Conservation (phyloP, 2,797 vertebrate genomes). For the Intellagama lesueurii region DNA sequence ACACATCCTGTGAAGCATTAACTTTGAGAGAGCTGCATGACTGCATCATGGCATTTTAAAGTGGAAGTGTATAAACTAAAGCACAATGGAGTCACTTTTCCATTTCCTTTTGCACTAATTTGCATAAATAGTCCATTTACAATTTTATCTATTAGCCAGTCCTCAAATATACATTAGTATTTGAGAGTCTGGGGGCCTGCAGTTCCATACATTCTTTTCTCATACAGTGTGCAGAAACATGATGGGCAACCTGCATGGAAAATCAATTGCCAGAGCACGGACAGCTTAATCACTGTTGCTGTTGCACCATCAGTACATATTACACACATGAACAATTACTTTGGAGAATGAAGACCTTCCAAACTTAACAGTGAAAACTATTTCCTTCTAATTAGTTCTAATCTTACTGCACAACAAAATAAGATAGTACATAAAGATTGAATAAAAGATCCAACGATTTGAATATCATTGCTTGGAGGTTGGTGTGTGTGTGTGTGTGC, state of each 20-base stretch:
- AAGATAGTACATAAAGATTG: slow-evolving; percentile 19
- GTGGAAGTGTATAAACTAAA: neutral
- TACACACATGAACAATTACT: slow-evolving; percentile 14
- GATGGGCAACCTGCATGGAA: neutral
- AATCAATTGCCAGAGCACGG: neutral
- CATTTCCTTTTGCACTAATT: neutral
- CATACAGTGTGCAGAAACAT: neutral
- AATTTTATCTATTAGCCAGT: neutral
- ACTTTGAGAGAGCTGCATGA: neutral
- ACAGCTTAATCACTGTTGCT: neutral
- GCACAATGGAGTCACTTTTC: neutral
- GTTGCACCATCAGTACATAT: neutral
- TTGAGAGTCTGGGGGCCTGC: neutral
- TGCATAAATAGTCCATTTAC: neutral
- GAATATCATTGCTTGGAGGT: neutral
- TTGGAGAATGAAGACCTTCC: slow-evolving; percentile 19
- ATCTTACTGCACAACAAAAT: slow-evolving; percentile 21
- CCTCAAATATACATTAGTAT: neutral
- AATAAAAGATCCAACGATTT: neutral
- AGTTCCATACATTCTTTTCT: neutral
- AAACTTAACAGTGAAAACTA: neutral
- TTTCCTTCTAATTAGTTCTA: slow-evolving; percentile 4
- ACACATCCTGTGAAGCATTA: neutral
- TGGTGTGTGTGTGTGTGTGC: neutral
- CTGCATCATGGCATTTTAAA: neutral